A percentile compares a stretch with the other conserved stretches of the same genome.
phyloP scores from a whole-genome alignment of 2,113 vertebrate species.

The Tor tambroides region DNA sequence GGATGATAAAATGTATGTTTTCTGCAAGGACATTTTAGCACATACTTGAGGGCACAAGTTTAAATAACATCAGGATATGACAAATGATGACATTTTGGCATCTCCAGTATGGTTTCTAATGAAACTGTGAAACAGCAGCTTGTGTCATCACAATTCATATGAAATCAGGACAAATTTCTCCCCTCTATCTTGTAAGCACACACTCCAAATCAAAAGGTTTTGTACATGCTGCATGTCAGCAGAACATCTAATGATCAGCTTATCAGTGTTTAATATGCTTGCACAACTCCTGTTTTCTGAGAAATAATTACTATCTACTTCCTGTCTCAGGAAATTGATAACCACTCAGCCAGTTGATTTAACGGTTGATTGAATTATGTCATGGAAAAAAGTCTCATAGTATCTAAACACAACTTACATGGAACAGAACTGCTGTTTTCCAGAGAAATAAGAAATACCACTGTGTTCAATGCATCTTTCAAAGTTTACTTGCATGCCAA shows the following conservation, averaged over 20 bases:
- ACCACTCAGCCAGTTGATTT: not conserved
- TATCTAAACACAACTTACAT: conserved; percentile 3
- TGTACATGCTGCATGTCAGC: not conserved
- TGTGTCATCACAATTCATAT: not conserved
- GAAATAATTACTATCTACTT: not conserved
- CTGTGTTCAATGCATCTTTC: not conserved
- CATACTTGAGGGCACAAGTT: not conserved
- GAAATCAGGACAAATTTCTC: not conserved
- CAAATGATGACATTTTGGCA: not conserved
- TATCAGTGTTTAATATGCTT: not conserved
- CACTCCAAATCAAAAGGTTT: not conserved
- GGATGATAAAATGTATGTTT: not conserved
- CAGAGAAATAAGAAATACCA: not conserved
- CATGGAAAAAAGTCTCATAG: not conserved
- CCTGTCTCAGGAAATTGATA: conserved; percentile 11
- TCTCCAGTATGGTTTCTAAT: not conserved
- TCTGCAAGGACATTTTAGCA: not conserved
- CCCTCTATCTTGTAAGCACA: not conserved
- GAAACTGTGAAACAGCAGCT: not conserved
- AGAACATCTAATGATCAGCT: not conserved
- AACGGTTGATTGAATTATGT: not conserved
- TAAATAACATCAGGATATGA: not conserved
- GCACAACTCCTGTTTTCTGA: not conserved
- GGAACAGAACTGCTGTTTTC: not conserved
- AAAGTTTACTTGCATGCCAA: not conserved